phyloP scores from a whole-genome alignment of 2,888 invertebrate species.

The Caenorhabditis panamensis region DNA sequence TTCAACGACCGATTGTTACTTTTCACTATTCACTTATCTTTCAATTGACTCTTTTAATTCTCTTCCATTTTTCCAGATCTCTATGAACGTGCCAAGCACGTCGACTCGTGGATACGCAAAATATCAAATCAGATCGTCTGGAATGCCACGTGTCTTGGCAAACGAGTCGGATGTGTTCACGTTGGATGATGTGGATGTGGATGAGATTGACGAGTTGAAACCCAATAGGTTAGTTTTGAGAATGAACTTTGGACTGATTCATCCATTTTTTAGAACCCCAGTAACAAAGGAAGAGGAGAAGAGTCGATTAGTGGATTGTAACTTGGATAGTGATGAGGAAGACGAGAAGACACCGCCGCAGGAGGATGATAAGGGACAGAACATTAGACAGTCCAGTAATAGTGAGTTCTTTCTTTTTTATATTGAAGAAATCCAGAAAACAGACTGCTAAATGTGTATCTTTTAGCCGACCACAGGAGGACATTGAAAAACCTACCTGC shows the following conservation, averaged over 20 bases:
- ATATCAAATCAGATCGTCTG: conserved; percentile 63
- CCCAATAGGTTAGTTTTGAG: conserved; percentile 20
- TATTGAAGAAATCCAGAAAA: too few relatives aligned
- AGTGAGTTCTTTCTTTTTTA: conserved; percentile 32
- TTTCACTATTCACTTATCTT: neutral
- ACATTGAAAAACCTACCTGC: too few relatives aligned
- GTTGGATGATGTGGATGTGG: conserved; percentile 66
- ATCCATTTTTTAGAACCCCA: conserved; percentile 21
- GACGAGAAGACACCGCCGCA: conserved; percentile 58
- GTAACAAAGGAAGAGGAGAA: conserved; percentile 59
- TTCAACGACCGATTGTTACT: neutral
- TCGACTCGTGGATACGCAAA: conserved; percentile 64
- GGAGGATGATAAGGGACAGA: conserved; percentile 52
- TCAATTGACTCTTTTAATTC: too few relatives aligned
- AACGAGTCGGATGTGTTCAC: conserved; percentile 71
- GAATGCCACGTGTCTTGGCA: conserved; percentile 65
- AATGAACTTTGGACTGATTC: too few relatives aligned
- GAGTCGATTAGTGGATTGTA: conserved; percentile 70
- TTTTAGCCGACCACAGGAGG: too few relatives aligned
- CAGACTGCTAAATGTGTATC: too few relatives aligned
- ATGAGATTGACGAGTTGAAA: conserved; percentile 56
- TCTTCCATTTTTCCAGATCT: conserved; percentile 8
- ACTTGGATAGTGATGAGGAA: conserved; percentile 72
- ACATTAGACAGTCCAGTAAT: conserved; percentile 50
- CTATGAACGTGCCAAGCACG: conserved; percentile 57